Conservation (phyloP, 2,113 vertebrate species). For the Leptobrachium leishanense region DNA sequence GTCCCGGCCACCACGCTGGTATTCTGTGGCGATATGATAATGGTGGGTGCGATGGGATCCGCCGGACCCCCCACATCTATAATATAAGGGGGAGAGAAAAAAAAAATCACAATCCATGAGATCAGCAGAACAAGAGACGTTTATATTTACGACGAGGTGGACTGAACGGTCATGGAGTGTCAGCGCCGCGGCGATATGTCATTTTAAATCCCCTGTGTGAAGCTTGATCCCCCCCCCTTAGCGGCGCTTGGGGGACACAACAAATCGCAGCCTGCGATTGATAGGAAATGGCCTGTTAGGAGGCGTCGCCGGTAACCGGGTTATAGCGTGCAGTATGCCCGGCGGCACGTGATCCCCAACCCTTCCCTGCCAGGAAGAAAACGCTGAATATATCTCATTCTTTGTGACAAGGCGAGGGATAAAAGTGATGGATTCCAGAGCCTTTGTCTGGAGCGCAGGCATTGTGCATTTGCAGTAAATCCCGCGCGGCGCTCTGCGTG, state of each 20-base stretch:
- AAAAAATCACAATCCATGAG: too few species aligned
- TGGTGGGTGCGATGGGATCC: slow-evolving; percentile 93
- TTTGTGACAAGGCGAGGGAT: slow-evolving; percentile 12
- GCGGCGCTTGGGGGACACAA: too few species aligned
- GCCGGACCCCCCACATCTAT: slow-evolving; percentile 91
- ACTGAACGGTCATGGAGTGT: too few species aligned
- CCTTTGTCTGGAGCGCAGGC: slow-evolving; percentile 8
- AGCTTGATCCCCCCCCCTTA: too few species aligned
- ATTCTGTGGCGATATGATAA: slow-evolving; percentile 91
- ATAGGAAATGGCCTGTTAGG: background rate
- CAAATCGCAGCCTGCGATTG: background rate
- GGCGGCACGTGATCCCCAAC: background rate
- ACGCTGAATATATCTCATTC: background rate
- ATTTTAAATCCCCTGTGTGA: too few species aligned
- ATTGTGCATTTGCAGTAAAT: slow-evolving; percentile 40
- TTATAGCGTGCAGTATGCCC: background rate
- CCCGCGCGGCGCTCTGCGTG: slow-evolving; percentile 4
- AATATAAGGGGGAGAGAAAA: background rate
- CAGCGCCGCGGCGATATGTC: too few species aligned
- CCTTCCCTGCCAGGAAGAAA: background rate
- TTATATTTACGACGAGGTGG: too few species aligned
- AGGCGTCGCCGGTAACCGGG: background rate
- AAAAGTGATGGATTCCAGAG: slow-evolving; percentile 4
- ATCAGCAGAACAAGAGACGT: too few species aligned
- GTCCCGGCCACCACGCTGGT: slow-evolving; percentile 90